These are phyloP conservation scores for Amiota minor DNA, from an alignment of 2,888 invertebrate genomes.

Conservation along the genomic window DNA sequence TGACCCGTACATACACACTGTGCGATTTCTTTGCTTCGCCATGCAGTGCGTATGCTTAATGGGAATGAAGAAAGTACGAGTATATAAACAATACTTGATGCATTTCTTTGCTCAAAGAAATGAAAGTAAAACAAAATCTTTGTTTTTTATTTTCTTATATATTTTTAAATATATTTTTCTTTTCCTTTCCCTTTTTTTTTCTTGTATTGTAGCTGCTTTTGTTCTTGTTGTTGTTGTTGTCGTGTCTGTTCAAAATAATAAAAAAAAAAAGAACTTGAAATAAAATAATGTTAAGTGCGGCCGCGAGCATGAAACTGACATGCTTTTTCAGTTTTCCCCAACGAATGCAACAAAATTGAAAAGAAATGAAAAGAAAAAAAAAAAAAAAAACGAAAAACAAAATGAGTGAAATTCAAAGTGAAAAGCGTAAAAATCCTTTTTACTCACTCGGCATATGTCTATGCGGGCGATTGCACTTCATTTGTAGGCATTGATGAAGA, in stretches of 20 bases:
- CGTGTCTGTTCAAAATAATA: constrained; percentile 30
- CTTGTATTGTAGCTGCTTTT: constrained; percentile 33
- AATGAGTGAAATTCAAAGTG: not conserved
- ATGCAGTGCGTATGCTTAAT: not conserved
- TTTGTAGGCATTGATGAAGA: not conserved
- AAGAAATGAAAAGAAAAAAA: not conserved
- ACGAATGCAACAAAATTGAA: constrained; percentile 43
- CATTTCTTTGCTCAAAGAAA: too few species aligned
- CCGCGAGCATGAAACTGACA: constrained; percentile 66
- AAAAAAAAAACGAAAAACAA: not conserved
- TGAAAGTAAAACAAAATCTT: not conserved
- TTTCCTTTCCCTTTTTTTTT: constrained; percentile 38
- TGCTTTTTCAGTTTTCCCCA: constrained; percentile 54
- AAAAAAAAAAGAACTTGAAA: constrained; percentile 43
- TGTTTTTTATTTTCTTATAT: not conserved
- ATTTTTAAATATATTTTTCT: constrained; percentile 36
- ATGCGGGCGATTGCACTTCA: constrained; percentile 15
- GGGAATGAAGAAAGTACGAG: too few species aligned
- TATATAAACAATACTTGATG: too few species aligned
- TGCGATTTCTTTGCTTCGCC: not conserved
- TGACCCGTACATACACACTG: constrained; percentile 46
- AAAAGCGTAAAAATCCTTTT: constrained; percentile 6
- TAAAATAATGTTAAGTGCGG: constrained; percentile 67
- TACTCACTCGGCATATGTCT: not conserved
- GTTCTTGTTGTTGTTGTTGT: constrained; percentile 33